Percentiles rank a stretch among this genome's conserved stretches.
phyloP scores from a whole-genome alignment of 2,888 invertebrate species.

The Tipula unca region DNA sequence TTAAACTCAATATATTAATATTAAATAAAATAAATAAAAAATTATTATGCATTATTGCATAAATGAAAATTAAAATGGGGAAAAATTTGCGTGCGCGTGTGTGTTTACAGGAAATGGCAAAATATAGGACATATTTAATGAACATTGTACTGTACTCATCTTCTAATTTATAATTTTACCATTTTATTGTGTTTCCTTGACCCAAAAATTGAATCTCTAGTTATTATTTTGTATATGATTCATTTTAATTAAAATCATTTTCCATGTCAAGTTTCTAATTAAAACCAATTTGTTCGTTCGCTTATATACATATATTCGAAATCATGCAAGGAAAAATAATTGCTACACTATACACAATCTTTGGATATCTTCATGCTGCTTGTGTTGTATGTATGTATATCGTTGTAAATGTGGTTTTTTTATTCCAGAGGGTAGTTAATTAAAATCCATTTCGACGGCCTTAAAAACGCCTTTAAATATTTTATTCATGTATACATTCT shows the following conservation, averaged over 20 bases:
- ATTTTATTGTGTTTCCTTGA: not conserved
- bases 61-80: not conserved
- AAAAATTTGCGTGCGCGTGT: too few species aligned
- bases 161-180: not conserved
- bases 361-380: not conserved
- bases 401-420: not conserved
- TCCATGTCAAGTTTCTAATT: not conserved
- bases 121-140: too few species aligned
- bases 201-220: too few species aligned
- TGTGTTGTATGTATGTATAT: not conserved
- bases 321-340: not conserved
- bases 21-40: not conserved
- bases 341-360: not conserved
- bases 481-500: not conserved
- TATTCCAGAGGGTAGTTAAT: not conserved
- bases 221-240: not conserved
- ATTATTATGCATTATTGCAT: not conserved
- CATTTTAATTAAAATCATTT: not conserved
- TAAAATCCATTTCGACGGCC: not conserved
- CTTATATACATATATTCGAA: not conserved
- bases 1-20: not conserved
- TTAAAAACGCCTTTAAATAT: not conserved
- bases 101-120: too few species aligned
- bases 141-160: too few species aligned
- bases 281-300: not conserved